Evolutionary conservation across 2,797 vertebrate genomes (phyloP), one percentile per base, ranked within the genome.

Genomic region (Kryptopterus vitreolus): DNA sequence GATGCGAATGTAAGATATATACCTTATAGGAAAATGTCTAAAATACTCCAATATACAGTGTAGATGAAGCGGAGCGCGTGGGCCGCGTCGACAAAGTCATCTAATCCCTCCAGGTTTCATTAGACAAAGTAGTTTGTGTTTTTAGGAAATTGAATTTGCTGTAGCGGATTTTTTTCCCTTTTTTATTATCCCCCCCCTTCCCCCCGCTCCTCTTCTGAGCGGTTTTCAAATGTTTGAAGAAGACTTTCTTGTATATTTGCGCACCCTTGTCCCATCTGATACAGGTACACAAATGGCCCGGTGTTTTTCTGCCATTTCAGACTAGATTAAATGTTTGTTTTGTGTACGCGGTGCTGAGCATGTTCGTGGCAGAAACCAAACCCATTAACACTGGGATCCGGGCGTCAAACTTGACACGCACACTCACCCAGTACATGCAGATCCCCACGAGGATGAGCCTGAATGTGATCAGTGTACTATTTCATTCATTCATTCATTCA

Each of bases 61-160:
- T 10, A 43, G 38, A 10, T 43, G 38, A 43, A 84, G 82, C 84
- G 85, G 82, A 83, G 77, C 71, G 83, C 82, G 85, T 84, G 81
- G 82, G 85, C 77, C 79, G 72, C 53, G 63, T 74, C 81, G 81
- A 76, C 76, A 79, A 79, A 84, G 82, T 77, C 77, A 66, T 83
- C 76, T 87, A 87, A 88, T 87, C 87, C 86, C 86, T 79, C 78
- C 68, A 85, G 85, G 81, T 83, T 87, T 87, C 86, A 87, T 87
- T 87, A 87, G 75, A 87, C 86, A 86, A 86, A 84, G 86, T 81
- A 85, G 87, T 71, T 84, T 84, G 78, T 82, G 79, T 83, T 86
- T 82, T 81, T 73, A 86, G 79, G 77, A 82, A 88, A 87, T 85
- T 82, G 68, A 88, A 89, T 66, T 84, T 83, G 78, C 81, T 77